Evolutionary conservation across 2,797 vertebrate species (phyloP), one percentile per base, ranked within the genome.

Genomic region (Xenentodon cancila): DNA sequence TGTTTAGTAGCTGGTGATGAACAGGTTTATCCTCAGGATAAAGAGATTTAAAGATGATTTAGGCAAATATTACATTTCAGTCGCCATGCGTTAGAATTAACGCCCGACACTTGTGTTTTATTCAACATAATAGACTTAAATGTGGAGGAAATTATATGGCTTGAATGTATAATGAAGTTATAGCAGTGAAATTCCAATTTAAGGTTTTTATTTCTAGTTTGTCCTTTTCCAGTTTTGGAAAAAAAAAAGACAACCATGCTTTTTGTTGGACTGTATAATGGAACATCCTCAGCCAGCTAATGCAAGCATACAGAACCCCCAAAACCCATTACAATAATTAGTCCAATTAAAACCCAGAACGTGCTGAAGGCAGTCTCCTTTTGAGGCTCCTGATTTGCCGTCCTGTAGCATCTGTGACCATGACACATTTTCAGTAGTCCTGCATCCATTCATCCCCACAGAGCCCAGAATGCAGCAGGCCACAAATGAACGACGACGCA

Each of bases 401-500:
- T 82, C 78, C 64, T 55, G 76, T 76, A 78, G 82, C 62, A 80
- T 85, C 63, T 81, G 73, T 68, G 80, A 75, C 68, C 27, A 12
- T 73, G 82, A 81, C 76, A 84, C 69, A 68, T 82, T 79, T 80
- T 72, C 53, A 61, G 68, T 66, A 77, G 85, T 83, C 72, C 76
- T 47, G 73, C 61, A 74, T 77, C 69, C 75, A 73, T 79, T 86
- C 75, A 76, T 81, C 58, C 75, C 72, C 49, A 9, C 66, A 17
- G 83, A 81, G 79, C 70, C 19, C 71, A 68, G 81, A 72, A 78
- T 82, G 84, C 49, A 84, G 85, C 71, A 47, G 80, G 81, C 78
- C 80, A 77, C 75, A 86, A 86, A 88, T 86, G 78, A 85, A 87
- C 87, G 74, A 74, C 77, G 84, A 85, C 80, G 68, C 82, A 75